Conservation (phyloP, 2,113 vertebrate genomes). For the Proterorhinus semilunaris region DNA sequence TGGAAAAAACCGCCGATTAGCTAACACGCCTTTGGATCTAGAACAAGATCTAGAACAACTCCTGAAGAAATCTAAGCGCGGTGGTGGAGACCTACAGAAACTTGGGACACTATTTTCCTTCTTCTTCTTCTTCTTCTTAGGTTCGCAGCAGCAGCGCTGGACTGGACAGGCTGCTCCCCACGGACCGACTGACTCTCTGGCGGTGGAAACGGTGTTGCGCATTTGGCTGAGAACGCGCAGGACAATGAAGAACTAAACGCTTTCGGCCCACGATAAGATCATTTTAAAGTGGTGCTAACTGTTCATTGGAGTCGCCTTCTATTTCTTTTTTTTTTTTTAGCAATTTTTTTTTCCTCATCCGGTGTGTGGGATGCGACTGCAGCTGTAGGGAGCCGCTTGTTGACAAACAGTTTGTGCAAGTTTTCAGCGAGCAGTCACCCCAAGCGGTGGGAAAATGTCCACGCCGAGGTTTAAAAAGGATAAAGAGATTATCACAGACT, state of each 20-base stretch:
- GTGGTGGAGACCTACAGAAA: slow-evolving; percentile 33
- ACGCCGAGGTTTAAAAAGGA: slow-evolving; percentile 94
- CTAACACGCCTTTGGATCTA: background rate
- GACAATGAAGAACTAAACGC: slow-evolving; percentile 47
- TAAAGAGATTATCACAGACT: slow-evolving; percentile 96
- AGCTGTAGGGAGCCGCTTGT: slow-evolving; percentile 51
- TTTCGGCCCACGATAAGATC: slow-evolving; percentile 6
- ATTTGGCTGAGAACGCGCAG: slow-evolving; percentile 38
- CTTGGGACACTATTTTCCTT: slow-evolving; percentile 12
- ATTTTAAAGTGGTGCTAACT: slow-evolving; percentile 13
- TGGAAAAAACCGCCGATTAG: slow-evolving; percentile 25
- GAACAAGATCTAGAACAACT: background rate
- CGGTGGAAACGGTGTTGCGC: slow-evolving; percentile 52
- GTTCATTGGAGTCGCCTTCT: background rate
- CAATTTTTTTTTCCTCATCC: slow-evolving; percentile 1
- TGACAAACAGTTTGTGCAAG: slow-evolving; percentile 54
- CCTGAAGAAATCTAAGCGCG: background rate
- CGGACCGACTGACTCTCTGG: slow-evolving; percentile 38
- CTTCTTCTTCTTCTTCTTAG: slow-evolving; percentile 19
- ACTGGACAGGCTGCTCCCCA: slow-evolving; percentile 33
- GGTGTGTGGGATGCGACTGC: slow-evolving; percentile 60
- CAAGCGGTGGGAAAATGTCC: slow-evolving; percentile 83
- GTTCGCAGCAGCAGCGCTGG: slow-evolving; percentile 38
- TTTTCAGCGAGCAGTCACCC: slow-evolving; percentile 31
- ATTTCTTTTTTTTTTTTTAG: too few relatives aligned